Evolutionary conservation across 2,888 invertebrate genomes (phyloP).

Genomic region (Vesta saturnalis): DNA sequence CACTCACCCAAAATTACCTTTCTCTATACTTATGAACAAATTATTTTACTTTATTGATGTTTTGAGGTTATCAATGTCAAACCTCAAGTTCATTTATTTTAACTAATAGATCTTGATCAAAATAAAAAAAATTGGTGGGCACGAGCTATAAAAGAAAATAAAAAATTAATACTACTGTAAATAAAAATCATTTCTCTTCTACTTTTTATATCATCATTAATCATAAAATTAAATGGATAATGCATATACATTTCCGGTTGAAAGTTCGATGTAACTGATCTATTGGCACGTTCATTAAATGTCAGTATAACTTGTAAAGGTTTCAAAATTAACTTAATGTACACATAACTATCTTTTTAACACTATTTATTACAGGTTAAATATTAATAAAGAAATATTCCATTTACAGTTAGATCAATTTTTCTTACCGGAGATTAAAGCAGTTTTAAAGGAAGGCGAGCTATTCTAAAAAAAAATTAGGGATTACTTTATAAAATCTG

Average conservation of each 20-base stretch:
- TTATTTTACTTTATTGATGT: slow-evolving; percentile 33
- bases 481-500: neutral
- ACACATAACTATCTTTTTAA: neutral
- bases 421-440: neutral
- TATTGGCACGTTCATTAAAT: neutral
- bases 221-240: slow-evolving; percentile 13
- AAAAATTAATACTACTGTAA: slow-evolving; percentile 1
- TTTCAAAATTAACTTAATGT: neutral
- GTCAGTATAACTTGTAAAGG: slow-evolving; percentile 7
- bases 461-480: neutral
- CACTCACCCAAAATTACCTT: slow-evolving; percentile 32
- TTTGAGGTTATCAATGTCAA: slow-evolving; percentile 29
- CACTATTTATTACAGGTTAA: neutral
- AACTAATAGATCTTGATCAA: neutral
- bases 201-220: slow-evolving; percentile 17
- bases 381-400: neutral
- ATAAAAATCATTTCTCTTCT: slow-evolving; percentile 18
- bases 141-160: slow-evolving; percentile 13
- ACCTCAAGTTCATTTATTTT: slow-evolving; percentile 4
- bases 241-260: slow-evolving; percentile 7
- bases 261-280: slow-evolving; percentile 7
- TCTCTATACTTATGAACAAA: slow-evolving; percentile 27
- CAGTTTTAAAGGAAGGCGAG: neutral
- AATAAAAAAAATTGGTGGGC: slow-evolving; percentile 7
- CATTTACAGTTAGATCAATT: neutral